Evolutionary conservation across 64 coral and sea anemone genomes (phyloP).

Genomic region (Stylophora pistillata): DNA sequence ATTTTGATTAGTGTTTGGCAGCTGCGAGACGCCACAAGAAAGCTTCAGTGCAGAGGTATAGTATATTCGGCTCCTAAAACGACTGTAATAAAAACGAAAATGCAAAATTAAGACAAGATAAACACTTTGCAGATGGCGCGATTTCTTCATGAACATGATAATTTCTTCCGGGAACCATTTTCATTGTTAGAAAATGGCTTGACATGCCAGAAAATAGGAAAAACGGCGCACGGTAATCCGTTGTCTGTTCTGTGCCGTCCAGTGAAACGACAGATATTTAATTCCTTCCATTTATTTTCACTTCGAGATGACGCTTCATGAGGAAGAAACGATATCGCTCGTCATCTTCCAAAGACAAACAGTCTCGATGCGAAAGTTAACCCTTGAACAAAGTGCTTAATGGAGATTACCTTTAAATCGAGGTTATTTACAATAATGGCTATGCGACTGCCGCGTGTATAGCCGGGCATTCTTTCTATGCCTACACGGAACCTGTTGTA

Average conservation of each 20-base stretch:
- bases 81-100: neutral
- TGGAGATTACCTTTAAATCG: constrained; percentile 1
- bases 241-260: no score
- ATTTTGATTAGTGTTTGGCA: neutral
- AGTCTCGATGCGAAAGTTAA: neutral
- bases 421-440: neutral
- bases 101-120: constrained; percentile 11
- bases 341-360: neutral
- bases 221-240: no score
- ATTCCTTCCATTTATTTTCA: neutral
- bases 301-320: neutral
- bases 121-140: constrained; percentile 30
- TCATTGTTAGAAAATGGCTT: neutral
- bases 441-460: neutral
- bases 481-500: constrained; percentile 19
- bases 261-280: no score
- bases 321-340: neutral
- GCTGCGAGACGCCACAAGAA: neutral
- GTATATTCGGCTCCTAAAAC: neutral
- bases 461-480: neutral
- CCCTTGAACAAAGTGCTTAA: neutral
- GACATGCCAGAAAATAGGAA: neutral
- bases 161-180: constrained; percentile 18
- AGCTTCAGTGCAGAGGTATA: neutral
- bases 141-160: constrained; percentile 28